Evolutionary conservation across 92 coral and sea anemone species (phyloP), one percentile per base, ranked within the genome.

Genomic region (Zoanthus sansibaricus): DNA sequence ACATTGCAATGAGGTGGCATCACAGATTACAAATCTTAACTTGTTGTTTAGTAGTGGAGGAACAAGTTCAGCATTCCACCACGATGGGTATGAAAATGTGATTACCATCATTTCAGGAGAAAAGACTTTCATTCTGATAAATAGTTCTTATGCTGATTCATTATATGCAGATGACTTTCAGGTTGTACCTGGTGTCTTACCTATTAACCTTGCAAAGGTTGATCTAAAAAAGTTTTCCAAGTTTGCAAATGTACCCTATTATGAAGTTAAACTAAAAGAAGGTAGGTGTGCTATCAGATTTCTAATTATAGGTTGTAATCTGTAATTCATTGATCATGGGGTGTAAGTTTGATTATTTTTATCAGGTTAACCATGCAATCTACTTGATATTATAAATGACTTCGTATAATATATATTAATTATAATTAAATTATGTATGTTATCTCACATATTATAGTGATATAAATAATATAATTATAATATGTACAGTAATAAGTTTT

Each of bases 31-130:
- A 6, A 80, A 84, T 70, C 75, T 95, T 42, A 89, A 90, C 62
- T 72, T 97, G 47, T 86, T 97, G 25, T 83, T 97, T 86, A 97
- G 90, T 55, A 92, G 94, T 71, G 99, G 99, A 9, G 82, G 89
- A 56, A 92, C 99, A 1, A 95, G 90, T 32, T 97, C 99, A 11
- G 93, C 99, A 25, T 86, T 95, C 10, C 99, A 97, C 75, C 99
- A 97, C 25, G 99, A 97, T 86, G 99, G 99, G 7, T 97, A 92
- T 83, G 99, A 95, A 61, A 97, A 97, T 72, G 71, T 95, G 31
- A 69, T 97, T 16, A 84, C 97, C 1, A 71, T 94, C 10, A 58
- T 97, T 73, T 95, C 99, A 8, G 99, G 99, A 17, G 87, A 93
- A 54, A 97, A 97, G 83, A 93, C 90, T 16, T 77, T 97, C 18